Base-by-base conservation (phyloP, 2,797 vertebrate genomes). In the Smutsia gigantea region DNA sequence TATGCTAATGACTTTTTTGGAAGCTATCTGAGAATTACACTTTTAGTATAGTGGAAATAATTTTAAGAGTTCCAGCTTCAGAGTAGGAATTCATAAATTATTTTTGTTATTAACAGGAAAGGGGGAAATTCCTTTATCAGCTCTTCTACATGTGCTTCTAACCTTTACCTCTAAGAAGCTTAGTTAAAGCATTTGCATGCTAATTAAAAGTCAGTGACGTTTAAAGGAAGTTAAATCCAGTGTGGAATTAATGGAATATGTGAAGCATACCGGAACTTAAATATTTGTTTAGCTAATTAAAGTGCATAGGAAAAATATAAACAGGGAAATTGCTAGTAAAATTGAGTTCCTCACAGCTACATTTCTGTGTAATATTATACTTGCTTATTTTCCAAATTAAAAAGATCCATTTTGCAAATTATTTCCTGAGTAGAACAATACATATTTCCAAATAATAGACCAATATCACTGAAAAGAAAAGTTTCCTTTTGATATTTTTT, bases 171-270 rank as follows among this genome's bases (percentile, higher is more conserved):
- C 77, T 92, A 71, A 92, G 39, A 39, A 79, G 93, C 27, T 94
- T 97, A 94, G 94, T 87, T 89, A 93, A 90, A 90, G 55, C 63
- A 71, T 97, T 97, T 97, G 92, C 90, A 97, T 95, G 84, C 84
- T 97, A 98, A 98, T 97, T 98, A 97, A 98, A 98, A 98, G 96
- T 92, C 82, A 95, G 66, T 96, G 64, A 95, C 3, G 57, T 98
- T 98, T 98, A 95, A 96, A 97, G 93, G 25, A 91, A 94, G 66
- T 86, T 96, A 97, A 97, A 97, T 97, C 87, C 66, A 61, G 94
- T 94, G 93, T 93, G 89, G 53, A 98, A 97, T 97, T 97, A 98
- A 85, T 91, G 57, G 66, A 55, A 87, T 93, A 87, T 87, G 25
- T 94, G 85, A 98, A 98, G 79, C 57, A 92, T 96, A 94, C 69